phyloP scores from a whole-genome alignment of 2,113 vertebrate genomes.

The Dolichallabes microphthalmus region DNA sequence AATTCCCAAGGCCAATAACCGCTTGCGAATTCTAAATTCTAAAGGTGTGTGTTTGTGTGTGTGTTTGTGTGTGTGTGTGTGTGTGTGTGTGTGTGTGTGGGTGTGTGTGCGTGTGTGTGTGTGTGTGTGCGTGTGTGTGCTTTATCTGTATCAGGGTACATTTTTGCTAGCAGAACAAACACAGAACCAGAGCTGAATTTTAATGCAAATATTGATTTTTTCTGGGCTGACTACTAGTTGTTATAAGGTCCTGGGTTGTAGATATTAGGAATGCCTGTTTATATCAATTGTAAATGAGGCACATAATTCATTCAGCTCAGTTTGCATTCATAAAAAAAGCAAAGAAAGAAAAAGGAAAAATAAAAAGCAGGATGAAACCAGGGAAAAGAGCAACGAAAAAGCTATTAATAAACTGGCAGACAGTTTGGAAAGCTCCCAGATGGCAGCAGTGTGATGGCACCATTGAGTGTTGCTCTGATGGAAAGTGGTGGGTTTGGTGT shows the following conservation, averaged over 20 bases:
- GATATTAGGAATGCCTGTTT: slow-evolving; percentile 6
- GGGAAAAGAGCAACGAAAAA: slow-evolving; percentile 3
- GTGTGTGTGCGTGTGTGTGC: not conserved
- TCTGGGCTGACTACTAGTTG: slow-evolving; percentile 19
- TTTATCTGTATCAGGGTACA: slow-evolving; percentile 4
- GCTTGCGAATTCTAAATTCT: not conserved
- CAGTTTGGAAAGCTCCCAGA: slow-evolving; percentile 5
- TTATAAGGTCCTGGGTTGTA: not conserved
- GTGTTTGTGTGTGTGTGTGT: not conserved
- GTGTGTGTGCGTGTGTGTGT: not conserved
- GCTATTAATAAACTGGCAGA: slow-evolving; percentile 17
- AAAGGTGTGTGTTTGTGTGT: not conserved
- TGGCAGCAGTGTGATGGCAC: not conserved
- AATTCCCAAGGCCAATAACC: not conserved
- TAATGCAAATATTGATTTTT: slow-evolving; percentile 3
- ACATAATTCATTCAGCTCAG: slow-evolving; percentile 26
- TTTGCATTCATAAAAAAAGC: not conserved
- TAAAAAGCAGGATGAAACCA: not conserved
- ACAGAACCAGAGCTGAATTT: slow-evolving; percentile 18
- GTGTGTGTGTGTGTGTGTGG: not conserved
- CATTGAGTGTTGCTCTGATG: not conserved
- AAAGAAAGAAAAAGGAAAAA: not conserved
- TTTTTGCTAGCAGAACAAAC: slow-evolving; percentile 17
- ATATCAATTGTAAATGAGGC: slow-evolving; percentile 19
- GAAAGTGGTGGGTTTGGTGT: slow-evolving; percentile 1